Evolutionary conservation across 1,140 invertebrate genomes (phyloP).

Genomic region (Drosophila tani): DNA sequence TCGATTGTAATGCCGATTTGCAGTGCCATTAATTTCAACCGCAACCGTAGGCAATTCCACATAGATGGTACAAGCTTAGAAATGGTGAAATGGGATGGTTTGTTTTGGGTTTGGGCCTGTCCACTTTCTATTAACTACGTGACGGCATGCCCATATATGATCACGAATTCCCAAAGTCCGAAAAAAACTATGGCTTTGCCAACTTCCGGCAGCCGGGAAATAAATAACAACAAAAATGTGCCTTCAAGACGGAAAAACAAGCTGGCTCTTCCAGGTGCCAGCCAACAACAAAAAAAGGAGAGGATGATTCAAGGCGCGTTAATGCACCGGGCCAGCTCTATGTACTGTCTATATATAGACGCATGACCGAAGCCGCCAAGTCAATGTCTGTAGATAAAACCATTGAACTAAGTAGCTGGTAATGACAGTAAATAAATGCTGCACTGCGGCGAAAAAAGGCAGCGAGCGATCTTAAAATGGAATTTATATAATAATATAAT

Average conservation of each 20-base stretch:
- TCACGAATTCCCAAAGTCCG: constrained; percentile 17
- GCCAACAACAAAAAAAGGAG: not conserved
- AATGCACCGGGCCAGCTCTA: constrained; percentile 13
- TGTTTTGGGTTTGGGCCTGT: constrained; percentile 32
- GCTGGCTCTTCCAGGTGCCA: constrained; percentile 20
- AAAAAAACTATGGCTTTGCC: constrained; percentile 42
- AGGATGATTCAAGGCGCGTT: constrained; percentile 63
- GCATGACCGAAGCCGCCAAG: constrained; percentile 58
- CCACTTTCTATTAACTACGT: constrained; percentile 61
- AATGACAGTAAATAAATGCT: constrained; percentile 41
- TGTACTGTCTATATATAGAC: constrained; percentile 64
- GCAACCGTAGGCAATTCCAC: constrained; percentile 19
- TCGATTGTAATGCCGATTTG: not conserved
- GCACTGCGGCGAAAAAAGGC: constrained; percentile 4
- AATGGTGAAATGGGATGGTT: constrained; percentile 13
- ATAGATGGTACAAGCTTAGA: constrained; percentile 8
- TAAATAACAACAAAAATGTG: constrained; percentile 1
- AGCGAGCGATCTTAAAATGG: not conserved
- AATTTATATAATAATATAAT: no score
- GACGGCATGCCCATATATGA: constrained; percentile 44
- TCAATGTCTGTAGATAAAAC: constrained; percentile 58
- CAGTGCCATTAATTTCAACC: constrained; percentile 27
- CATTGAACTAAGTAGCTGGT: constrained; percentile 43
- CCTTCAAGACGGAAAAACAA: constrained; percentile 23
- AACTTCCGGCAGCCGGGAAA: constrained; percentile 59